Conservation (phyloP, 2,797 vertebrate genomes). For the Myotis vivesi region DNA sequence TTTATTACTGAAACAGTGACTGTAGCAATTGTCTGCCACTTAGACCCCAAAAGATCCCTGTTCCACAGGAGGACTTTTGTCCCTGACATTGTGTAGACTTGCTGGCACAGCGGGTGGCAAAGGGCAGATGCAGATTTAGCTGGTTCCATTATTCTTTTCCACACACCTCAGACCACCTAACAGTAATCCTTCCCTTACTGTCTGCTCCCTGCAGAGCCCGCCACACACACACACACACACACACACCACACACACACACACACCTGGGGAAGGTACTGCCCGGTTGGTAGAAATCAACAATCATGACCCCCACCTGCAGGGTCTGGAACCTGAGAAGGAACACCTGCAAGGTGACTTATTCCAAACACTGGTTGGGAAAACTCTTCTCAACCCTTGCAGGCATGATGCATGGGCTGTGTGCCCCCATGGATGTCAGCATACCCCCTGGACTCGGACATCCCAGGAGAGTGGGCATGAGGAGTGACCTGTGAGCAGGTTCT, state of each 20-base stretch:
- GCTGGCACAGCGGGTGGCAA: neutral
- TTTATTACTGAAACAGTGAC: neutral
- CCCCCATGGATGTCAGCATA: fast-evolving
- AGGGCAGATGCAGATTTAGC: neutral
- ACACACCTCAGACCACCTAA: neutral
- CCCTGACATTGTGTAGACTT: too few relatives aligned
- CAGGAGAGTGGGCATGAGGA: neutral
- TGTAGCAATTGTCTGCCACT: neutral
- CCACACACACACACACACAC: neutral
- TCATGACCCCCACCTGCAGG: neutral
- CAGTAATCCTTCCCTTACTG: neutral
- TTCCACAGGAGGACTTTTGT: neutral
- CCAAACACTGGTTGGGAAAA: neutral
- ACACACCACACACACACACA: too few relatives aligned
- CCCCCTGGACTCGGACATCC: too few relatives aligned
- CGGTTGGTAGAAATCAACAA: neutral
- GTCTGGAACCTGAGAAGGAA: neutral
- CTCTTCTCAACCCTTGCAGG: neutral
- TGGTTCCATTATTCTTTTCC: neutral
- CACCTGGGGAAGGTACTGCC: neutral
- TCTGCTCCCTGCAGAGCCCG: neutral
- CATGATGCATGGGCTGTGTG: neutral
- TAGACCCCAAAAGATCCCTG: too few relatives aligned
- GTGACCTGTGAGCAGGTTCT: neutral
- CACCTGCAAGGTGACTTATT: neutral